Base-by-base conservation (phyloP, 2,797 vertebrate species). In the Pseudopleuronectes americanus region DNA sequence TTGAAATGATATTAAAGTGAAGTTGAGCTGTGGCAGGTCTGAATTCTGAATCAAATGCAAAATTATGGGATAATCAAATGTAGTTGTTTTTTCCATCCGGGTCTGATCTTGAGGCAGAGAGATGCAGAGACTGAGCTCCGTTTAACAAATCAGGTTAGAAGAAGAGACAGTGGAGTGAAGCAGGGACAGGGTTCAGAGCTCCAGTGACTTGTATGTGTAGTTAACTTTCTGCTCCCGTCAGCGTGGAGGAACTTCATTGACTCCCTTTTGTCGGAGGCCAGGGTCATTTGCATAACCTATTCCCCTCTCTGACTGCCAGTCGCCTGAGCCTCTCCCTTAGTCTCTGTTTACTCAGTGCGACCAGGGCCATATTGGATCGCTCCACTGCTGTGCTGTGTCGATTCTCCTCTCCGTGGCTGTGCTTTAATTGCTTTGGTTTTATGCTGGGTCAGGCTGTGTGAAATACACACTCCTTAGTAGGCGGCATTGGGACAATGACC, bases 211-310 rank as follows among this genome's bases (percentile, higher is more conserved):
- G 85, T 87, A 89, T 89, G 79, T 79, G 83, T 91, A 85, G 89
- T 90, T 92, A 90, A 90, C 85, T 91, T 91, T 90, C 89, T 88
- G 83, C 84, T 88, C 89, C 82, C 70, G 80, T 86, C 84, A 85
- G 84, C 56, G 64, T 71, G 74, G 79, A 91, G 75, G 77, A 87
- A 90, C 87, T 89, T 80, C 85, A 91, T 83, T 90, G 89, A 92
- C 88, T 91, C 72, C 57, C 76, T 84, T 85, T 79, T 84, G 82
- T 85, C 53, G 55, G 72, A 78, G 90, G 79, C 86, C 85, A 76
- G 74, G 85, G 79, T 79, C 88, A 92, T 92, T 91, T 92, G 85
- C 90, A 91, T 92, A 92, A 91, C 90, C 88, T 88, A 74, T 83
- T 80, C 84, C 78, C 81, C 85, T 74, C 75, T 74, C 71, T 70